Base-by-base conservation (phyloP, 2,888 invertebrate species). In the Acanthosepion pharaonis region DNA sequence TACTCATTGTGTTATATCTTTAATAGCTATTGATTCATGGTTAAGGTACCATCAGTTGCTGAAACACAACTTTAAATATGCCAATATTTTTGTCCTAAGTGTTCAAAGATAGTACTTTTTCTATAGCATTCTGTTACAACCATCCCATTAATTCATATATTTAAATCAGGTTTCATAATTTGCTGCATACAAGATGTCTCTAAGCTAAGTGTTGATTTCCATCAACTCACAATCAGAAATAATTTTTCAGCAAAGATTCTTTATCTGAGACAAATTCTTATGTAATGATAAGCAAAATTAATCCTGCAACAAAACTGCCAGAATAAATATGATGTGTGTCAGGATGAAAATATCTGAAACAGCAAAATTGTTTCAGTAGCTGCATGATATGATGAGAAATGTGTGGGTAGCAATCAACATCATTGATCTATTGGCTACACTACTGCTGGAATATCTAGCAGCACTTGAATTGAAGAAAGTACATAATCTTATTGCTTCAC, bases 391-490 rank as follows among this genome's bases (percentile, higher is more conserved):
- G 78, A 78, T 11, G 33, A 15, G 11, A 78, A n/a, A 78, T 33
- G 78, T n/a, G 78, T 78, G 78, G 78, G 78, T n/a, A 33, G 78
- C n/a, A 78, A 78, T 78, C 78, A 78, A 33, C 78, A 78, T 78
- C 78, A 78, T 78, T 78, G 78, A 78, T 78, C 78, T 78, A 78
- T 78, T n/a, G n/a, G 78, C n/a, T 33, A n/a, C 23, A n/a, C 78
- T n/a, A 78, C 15, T n/a, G n/a, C 33, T 78, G 9, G 78, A 11
- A 78, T 15, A n/a, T 78, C n/a, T 78, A 78, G 78, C n/a, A n/a
- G 15, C 78, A n/a, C 33, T n/a, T n/a, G 28, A 78, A 78, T 25
- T 9, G 9, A 78, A 3, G 42, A 42, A 42, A 42, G 42, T 42
- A 42, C 33, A 59, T n/a, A n/a, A 78, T 78, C 78, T n/a, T n/a